Conservation (phyloP, 2,888 invertebrate species). For the Minunthozetes semirufus region DNA sequence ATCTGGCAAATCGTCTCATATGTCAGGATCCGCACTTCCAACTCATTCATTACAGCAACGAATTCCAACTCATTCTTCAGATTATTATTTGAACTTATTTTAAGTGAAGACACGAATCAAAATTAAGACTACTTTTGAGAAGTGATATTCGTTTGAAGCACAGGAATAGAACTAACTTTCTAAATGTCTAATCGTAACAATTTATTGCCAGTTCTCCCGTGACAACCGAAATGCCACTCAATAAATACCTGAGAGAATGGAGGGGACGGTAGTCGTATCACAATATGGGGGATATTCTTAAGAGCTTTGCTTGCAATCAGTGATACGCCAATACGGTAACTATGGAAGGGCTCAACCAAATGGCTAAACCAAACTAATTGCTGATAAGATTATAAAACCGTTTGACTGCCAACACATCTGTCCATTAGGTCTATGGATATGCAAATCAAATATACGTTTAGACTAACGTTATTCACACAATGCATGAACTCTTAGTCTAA, state of each 20-base stretch:
- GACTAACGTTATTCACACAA: neutral
- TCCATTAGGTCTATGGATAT: neutral
- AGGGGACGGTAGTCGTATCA: conserved; percentile 4
- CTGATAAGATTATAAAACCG: conserved; percentile 25
- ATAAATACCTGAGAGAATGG: conserved; percentile 4
- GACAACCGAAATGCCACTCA: conserved; percentile 18
- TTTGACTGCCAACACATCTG: conserved; percentile 19
- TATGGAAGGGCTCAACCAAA: conserved; percentile 3
- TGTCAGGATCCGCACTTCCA: conserved; percentile 64
- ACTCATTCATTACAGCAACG: conserved; percentile 49
- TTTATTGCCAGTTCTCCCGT: neutral
- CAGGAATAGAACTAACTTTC: neutral
- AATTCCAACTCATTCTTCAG: neutral
- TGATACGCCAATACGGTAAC: neutral
- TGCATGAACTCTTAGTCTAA: neutral
- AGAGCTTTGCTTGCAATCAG: conserved; percentile 5
- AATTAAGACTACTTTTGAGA: neutral
- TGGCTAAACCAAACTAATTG: conserved; percentile 13
- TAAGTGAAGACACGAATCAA: neutral
- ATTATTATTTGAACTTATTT: neutral
- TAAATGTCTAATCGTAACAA: neutral
- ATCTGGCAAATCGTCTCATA: conserved; percentile 57
- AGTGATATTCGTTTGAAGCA: neutral
- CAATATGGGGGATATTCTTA: neutral
- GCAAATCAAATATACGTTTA: neutral